Conservation (phyloP, 2,888 invertebrate genomes). For the Byasa hedistus region DNA sequence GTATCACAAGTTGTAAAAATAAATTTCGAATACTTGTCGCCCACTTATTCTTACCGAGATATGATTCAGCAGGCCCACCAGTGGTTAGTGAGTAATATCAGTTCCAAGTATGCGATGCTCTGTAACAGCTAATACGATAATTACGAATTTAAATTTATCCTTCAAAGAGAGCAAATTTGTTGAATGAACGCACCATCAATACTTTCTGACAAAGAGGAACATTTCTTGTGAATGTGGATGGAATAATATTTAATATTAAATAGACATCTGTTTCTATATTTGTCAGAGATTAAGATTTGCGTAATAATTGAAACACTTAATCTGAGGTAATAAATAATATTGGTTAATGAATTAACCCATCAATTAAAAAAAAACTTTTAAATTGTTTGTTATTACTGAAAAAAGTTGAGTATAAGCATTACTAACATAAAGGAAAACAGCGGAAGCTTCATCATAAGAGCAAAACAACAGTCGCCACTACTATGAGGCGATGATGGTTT, state of each 20-base stretch:
- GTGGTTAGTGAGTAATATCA: conserved; percentile 47
- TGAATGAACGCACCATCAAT: conserved; percentile 13
- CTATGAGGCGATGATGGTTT: no score
- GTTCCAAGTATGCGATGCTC: conserved; percentile 51
- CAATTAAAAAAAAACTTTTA: not conserved
- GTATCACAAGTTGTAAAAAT: conserved; percentile 64
- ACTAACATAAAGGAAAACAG: no score
- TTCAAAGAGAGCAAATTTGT: conserved; percentile 26
- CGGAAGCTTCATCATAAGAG: no score
- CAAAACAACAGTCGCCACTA: no score
- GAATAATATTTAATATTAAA: no score
- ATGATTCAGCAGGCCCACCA: conserved; percentile 52
- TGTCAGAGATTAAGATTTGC: not conserved
- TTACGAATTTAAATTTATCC: conserved; percentile 32
- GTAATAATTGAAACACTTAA: not conserved
- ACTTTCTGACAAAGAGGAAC: not conserved
- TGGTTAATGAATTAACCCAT: not conserved
- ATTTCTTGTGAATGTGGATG: no score
- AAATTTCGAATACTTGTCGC: conserved; percentile 58
- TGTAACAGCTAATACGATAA: conserved; percentile 40
- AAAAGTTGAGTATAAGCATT: no score
- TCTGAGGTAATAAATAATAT: not conserved
- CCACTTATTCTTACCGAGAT: conserved; percentile 49
- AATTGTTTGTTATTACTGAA: no score
- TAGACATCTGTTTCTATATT: not conserved